Conservation (phyloP, 2,888 invertebrate genomes). For the Drosophila macrospina region DNA sequence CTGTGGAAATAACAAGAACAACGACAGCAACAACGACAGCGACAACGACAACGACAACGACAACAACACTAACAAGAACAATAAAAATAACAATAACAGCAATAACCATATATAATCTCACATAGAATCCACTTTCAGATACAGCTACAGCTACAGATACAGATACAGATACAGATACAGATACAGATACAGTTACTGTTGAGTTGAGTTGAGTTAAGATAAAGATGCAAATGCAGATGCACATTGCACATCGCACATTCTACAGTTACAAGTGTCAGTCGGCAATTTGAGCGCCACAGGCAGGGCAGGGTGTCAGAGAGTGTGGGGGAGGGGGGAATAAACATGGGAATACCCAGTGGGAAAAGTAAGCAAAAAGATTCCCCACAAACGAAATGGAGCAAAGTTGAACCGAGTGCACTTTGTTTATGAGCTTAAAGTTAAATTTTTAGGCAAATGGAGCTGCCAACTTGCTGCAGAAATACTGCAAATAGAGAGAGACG, state of each 20-base stretch:
- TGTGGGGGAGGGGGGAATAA: too few species aligned
- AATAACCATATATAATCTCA: conserved; percentile 18
- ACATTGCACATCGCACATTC: conserved; percentile 9
- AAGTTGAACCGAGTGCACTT: neutral
- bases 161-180: conserved; percentile 7
- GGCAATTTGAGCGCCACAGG: conserved; percentile 33
- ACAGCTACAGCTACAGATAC: conserved; percentile 1
- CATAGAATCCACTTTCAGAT: conserved; percentile 9
- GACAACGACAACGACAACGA: too few species aligned
- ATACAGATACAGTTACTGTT: conserved; percentile 7
- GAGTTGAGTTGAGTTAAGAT: conserved; percentile 10
- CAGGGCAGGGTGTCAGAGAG: neutral
- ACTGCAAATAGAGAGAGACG: too few species aligned
- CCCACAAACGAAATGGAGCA: neutral
- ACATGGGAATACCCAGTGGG: conserved; percentile 10
- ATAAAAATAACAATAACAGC: conserved; percentile 16
- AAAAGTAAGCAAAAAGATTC: neutral
- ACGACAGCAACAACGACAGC: conserved; percentile 12
- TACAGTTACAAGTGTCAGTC: conserved; percentile 32
- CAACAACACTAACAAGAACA: neutral
- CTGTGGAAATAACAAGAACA: conserved; percentile 26
- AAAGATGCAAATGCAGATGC: conserved; percentile 7
- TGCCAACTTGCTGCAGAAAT: too few species aligned
- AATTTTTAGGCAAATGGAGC: too few species aligned
- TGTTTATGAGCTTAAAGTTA: neutral